A percentile compares a stretch with the other conserved stretches of the same genome.
phyloP scores from a whole-genome alignment of 2,797 vertebrate genomes.

The Hoplostethus atlanticus region DNA sequence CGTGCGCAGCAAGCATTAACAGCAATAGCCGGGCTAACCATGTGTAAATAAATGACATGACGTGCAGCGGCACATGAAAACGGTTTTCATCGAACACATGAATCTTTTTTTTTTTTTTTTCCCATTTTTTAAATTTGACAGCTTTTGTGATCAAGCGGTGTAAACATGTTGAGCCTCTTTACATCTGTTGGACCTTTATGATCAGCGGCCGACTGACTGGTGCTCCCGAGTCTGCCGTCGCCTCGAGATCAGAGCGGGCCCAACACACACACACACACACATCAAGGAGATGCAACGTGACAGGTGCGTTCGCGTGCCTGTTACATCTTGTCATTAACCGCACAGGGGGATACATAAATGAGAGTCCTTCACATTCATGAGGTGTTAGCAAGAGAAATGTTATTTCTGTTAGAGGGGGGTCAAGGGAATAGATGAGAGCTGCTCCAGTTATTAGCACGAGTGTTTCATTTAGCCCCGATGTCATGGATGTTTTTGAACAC shows the following conservation, averaged over 20 bases:
- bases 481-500: conserved; percentile 12
- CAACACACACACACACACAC: conserved; percentile 24
- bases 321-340: conserved; percentile 27
- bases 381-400: background rate
- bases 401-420: conserved; percentile 14
- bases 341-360: conserved; percentile 22
- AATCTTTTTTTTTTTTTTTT: too few relatives aligned
- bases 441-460: conserved; percentile 16
- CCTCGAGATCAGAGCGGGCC: conserved; percentile 38
- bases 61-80: too few relatives aligned
- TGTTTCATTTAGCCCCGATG: conserved; percentile 31
- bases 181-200: too few relatives aligned
- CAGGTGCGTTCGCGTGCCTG: conserved; percentile 15
- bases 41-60: too few relatives aligned
- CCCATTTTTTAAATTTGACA: too few relatives aligned
- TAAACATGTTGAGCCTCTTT: too few relatives aligned
- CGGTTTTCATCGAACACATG: too few relatives aligned
- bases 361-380: conserved; percentile 8
- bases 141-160: too few relatives aligned
- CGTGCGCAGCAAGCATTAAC: too few relatives aligned
- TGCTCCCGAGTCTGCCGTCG: background rate
- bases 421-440: conserved; percentile 13
- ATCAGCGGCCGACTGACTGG: too few relatives aligned
- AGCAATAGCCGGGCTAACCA: too few relatives aligned
- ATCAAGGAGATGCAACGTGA: conserved; percentile 33